Percentiles rank a stretch among this genome's conserved stretches.
phyloP scores from a whole-genome alignment of 2,888 invertebrate genomes.

The Ceramica pisi region DNA sequence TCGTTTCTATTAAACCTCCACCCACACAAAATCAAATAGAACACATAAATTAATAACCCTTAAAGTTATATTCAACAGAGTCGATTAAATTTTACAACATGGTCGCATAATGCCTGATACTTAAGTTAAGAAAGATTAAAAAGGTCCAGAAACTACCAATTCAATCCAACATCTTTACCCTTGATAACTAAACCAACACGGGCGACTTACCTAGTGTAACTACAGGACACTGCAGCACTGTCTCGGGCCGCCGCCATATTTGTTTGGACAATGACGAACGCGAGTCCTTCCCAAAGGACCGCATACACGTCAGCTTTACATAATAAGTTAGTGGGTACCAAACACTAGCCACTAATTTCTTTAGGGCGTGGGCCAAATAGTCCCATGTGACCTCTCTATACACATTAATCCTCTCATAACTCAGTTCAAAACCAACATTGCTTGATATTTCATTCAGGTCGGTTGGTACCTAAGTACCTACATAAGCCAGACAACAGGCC shows the following conservation, averaged over 20 bases:
- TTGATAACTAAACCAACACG: slow-evolving; percentile 31
- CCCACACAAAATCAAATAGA: too few species aligned
- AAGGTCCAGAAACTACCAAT: slow-evolving; percentile 12
- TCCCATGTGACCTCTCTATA: slow-evolving; percentile 44
- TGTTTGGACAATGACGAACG: slow-evolving; percentile 57
- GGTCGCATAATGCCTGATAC: background rate
- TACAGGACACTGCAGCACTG: slow-evolving; percentile 28
- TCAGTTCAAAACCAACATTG: slow-evolving; percentile 55
- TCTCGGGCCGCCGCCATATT: slow-evolving; percentile 38
- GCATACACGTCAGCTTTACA: slow-evolving; percentile 52
- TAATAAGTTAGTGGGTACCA: slow-evolving; percentile 50
- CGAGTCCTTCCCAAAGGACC: slow-evolving; percentile 45
- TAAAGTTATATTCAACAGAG: background rate
- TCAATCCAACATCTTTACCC: slow-evolving; percentile 29
- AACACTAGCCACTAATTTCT: slow-evolving; percentile 57
- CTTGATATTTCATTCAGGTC: slow-evolving; percentile 58
- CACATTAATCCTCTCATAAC: slow-evolving; percentile 54
- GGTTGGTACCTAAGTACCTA: slow-evolving; percentile 6
- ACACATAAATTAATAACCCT: too few species aligned
- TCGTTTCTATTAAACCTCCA: too few species aligned
- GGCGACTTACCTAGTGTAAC: slow-evolving; percentile 19
- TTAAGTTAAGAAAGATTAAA: background rate
- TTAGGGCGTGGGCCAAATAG: slow-evolving; percentile 44
- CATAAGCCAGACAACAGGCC: slow-evolving; percentile 47
- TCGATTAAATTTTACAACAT: background rate